These are phyloP conservation scores for Drosophila nasuta DNA, from an alignment of 1,140 invertebrate genomes.

Conservation along the genomic window DNA sequence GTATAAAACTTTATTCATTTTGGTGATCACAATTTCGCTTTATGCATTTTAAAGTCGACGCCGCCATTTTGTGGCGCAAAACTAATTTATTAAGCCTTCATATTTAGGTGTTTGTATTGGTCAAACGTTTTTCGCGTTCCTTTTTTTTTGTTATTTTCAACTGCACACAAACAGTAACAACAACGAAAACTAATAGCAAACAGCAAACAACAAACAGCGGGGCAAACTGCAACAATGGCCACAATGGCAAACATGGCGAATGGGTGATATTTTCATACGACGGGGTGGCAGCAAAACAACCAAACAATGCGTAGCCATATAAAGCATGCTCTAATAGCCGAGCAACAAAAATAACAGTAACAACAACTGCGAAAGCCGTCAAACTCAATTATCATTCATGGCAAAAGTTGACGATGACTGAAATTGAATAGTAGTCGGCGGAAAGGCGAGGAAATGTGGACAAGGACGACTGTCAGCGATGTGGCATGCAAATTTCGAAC, in stretches of 20 bases:
- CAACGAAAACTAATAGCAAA: slow-evolving; percentile 2
- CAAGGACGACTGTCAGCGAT: slow-evolving; percentile 53
- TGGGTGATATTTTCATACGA: slow-evolving; percentile 22
- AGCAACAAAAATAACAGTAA: slow-evolving; percentile 36
- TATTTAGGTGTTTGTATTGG: slow-evolving; percentile 47
- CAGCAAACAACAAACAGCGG: slow-evolving; percentile 23
- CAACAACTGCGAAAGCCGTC: slow-evolving; percentile 12
- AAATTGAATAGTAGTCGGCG: slow-evolving; percentile 56
- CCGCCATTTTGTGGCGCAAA: slow-evolving; percentile 39
- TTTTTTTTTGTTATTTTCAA: slow-evolving; percentile 7
- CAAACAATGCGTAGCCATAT: slow-evolving; percentile 47
- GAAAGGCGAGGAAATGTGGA: slow-evolving; percentile 1
- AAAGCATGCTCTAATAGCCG: slow-evolving; percentile 55
- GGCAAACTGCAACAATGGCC: slow-evolving; percentile 22
- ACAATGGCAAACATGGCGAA: slow-evolving; percentile 18
- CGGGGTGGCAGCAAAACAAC: slow-evolving; percentile 3
- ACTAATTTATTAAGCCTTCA: slow-evolving; percentile 54
- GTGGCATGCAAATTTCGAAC: slow-evolving; percentile 62
- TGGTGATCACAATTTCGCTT: slow-evolving; percentile 25
- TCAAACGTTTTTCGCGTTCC: slow-evolving; percentile 29
- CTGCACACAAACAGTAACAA: slow-evolving; percentile 7
- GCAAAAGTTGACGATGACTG: slow-evolving; percentile 58
- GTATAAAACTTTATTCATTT: slow-evolving; percentile 21
- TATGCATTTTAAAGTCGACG: slow-evolving; percentile 32
- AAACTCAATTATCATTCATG: slow-evolving; percentile 79